phyloP scores from a whole-genome alignment of 2,888 invertebrate genomes.

The Matsumyia berberina region DNA sequence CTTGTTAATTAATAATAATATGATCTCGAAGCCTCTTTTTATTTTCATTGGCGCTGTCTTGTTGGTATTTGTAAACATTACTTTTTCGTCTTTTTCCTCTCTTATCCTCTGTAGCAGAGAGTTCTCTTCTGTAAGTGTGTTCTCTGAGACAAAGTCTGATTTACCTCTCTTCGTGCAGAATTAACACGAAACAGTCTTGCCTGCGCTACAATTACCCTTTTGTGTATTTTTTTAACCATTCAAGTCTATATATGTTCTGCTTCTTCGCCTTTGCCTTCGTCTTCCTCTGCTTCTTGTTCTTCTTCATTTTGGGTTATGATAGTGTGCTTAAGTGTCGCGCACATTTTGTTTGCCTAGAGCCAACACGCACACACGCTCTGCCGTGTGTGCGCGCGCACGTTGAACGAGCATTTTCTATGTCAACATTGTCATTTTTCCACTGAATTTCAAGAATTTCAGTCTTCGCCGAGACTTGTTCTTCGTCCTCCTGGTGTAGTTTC shows the following conservation, averaged over 20 bases:
- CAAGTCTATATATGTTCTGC: conserved; percentile 54
- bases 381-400: conserved; percentile 72
- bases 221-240: conserved; percentile 60
- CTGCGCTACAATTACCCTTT: conserved; percentile 73
- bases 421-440: conserved; percentile 77
- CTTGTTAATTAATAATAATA: conserved; percentile 76
- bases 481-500: conserved; percentile 36
- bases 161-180: conserved; percentile 48
- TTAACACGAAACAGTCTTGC: conserved; percentile 54
- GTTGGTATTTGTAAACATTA: conserved; percentile 49
- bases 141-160: neutral
- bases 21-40: conserved; percentile 45
- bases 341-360: conserved; percentile 76
- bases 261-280: neutral
- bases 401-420: conserved; percentile 76
- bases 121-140: conserved; percentile 46
- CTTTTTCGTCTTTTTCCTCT: conserved; percentile 7
- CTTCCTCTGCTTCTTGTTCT: conserved; percentile 13
- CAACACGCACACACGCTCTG: conserved; percentile 72
- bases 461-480: conserved; percentile 71
- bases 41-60: conserved; percentile 21
- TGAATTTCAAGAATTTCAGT: conserved; percentile 76
- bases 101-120: neutral
- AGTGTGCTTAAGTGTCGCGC: conserved; percentile 74
- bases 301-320: conserved; percentile 50